Base-by-base conservation (phyloP, 2,888 invertebrate species). In the Ischnus inquisitorius region DNA sequence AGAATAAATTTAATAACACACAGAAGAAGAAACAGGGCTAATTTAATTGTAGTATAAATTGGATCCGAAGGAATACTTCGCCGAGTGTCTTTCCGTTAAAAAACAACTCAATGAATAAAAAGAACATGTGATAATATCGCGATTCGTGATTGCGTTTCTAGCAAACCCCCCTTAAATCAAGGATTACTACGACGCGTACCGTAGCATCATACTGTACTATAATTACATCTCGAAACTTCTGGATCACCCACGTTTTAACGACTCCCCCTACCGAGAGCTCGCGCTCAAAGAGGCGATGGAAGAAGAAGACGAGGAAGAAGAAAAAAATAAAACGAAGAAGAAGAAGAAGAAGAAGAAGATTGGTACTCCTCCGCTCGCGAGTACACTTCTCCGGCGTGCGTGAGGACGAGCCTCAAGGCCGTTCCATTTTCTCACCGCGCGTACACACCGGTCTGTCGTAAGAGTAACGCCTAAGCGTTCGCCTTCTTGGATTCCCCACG, bases 371-470 rank as follows among this genome's bases (percentile, higher is more conserved):
- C 48, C 54, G 65, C 78, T 41, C 22, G 62, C 67, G 79, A 67
- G 67, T 75, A 76, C 76, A 64, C 77, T 74, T 82, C 82, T 75
- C 48, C n/a, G 22, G 68, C 68, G 83, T 85, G 79, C 84, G 82
- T 87, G 88, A 90, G 87, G 89, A 90, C 88, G 87, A 90, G 89
- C 89, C 88, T 90, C 92, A 92, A 92, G 92, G 92, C 89, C 92
- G 92, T 92, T 90, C 90, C 89, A 90, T 90, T 91, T 92, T 91
- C 92, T 88, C 88, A 89, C 89, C 82, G 84, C 77, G 81, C 76
- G 78, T 80, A 81, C 81, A 81, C 81, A 65, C 82, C 65, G 81
- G 79, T 82, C 76, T 76, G 57, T 60, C 80, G 54, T 76, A 75
- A 83, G 78, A 81, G 77, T 60, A 62, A 68, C 57, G 71, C 54